These are phyloP conservation scores for Brenthis daphne DNA, from an alignment of 2,888 invertebrate genomes.

Conservation along the genomic window DNA sequence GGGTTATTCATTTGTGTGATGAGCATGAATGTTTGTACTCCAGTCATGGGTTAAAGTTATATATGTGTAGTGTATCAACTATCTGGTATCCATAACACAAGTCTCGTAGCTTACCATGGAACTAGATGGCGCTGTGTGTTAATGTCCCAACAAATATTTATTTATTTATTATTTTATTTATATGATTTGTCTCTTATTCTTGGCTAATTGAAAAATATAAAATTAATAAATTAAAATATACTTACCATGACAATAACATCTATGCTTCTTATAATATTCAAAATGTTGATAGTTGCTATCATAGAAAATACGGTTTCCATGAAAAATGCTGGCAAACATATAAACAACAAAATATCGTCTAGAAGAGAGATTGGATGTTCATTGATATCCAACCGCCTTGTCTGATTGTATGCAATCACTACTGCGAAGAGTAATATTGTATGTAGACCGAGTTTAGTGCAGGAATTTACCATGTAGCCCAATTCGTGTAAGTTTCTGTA, in stretches of 20 bases:
- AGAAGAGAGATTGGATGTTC: conserved; percentile 84
- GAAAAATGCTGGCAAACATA: conserved; percentile 88
- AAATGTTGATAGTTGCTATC: conserved; percentile 83
- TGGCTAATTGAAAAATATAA: background rate
- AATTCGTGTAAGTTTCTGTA: conserved; percentile 73
- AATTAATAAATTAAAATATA: conserved; percentile 16
- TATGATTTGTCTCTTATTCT: background rate
- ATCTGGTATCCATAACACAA: too few relatives aligned
- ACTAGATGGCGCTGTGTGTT: too few relatives aligned
- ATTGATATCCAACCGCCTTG: conserved; percentile 85
- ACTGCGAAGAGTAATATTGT: conserved; percentile 81
- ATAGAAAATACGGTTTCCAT: conserved; percentile 86
- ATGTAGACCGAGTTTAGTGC: conserved; percentile 80
- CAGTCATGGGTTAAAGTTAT: too few relatives aligned
- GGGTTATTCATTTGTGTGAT: too few relatives aligned
- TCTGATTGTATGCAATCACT: conserved; percentile 84
- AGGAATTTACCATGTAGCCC: conserved; percentile 76
- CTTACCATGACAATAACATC: conserved; percentile 81
- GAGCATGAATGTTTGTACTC: too few relatives aligned
- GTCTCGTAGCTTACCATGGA: too few relatives aligned
- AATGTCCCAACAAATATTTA: too few relatives aligned
- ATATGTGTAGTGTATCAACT: too few relatives aligned
- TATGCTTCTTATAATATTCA: conserved; percentile 76
- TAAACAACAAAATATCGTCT: conserved; percentile 86
- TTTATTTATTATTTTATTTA: too few relatives aligned